Base-by-base conservation (phyloP, 2,113 vertebrate species). In the Tachysurus fulvidraco region DNA sequence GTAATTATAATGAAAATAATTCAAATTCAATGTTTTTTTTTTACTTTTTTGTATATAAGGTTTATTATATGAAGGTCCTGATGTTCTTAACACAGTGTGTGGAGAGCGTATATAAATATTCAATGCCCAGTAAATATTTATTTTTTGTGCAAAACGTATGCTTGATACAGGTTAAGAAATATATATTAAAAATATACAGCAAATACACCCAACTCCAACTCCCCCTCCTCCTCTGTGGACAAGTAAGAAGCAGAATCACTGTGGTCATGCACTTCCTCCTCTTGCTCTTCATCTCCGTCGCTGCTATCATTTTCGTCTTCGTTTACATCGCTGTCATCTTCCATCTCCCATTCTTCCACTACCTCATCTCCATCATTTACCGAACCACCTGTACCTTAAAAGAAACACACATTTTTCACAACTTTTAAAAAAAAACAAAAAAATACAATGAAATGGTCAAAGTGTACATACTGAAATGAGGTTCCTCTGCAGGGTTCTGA, bases 301-400 rank as follows among this genome's bases (percentile, higher is more conserved):
- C 91, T 88, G n/a, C 91, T 88, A 1, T 90, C 81, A 0, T 91
- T 88, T 17, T 92, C 91, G 0, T 93, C 91, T 0, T 90, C 88
- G 0, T 89, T 90, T 0, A 87, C 87, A 1, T 90, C 92, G 0
- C 90, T 89, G 0, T 89, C 89, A 11, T 92, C 92, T 0, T n/a
- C 83, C 46, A 79, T 85, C 28, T 93, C 93, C 36, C 17, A 60
- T 2, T 73, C 86, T 5, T 74, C 83, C 54, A 25, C 17, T 12
- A 25, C 64, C 17, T 77, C 79, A 41, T 90, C 87, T 0, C 87
- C 59, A 13, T 85, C 84, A 19, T 90, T 86, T 1, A 84, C 60
- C 11, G 52, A 59, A n/a, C 87, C 83, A 88, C 91, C 92, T 46
- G 9, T 46, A 74, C 36, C 71, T 74, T 11, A 67, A 67, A 8